phyloP scores from a whole-genome alignment of 2,797 vertebrate species.

The Xenentodon cancila region DNA sequence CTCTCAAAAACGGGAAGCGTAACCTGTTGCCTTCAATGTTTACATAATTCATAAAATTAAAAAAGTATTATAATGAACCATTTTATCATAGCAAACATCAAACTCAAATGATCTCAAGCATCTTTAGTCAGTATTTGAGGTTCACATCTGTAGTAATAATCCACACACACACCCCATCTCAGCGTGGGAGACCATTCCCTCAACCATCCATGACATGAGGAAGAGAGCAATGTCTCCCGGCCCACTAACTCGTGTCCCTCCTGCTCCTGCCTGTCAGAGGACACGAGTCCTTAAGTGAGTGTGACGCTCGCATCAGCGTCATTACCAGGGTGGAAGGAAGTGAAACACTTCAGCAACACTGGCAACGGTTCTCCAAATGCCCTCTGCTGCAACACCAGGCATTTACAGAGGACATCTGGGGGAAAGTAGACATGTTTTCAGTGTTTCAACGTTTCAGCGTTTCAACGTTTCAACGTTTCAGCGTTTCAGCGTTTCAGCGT shows the following conservation, averaged over 20 bases:
- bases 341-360: constrained; percentile 43
- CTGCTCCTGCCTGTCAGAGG: constrained; percentile 43
- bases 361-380: constrained; percentile 47
- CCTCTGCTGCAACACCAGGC: constrained; percentile 58
- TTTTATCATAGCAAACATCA: too few relatives aligned
- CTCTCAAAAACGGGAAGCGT: too few relatives aligned
- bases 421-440: not conserved
- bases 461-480: too few relatives aligned
- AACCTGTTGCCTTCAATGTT: too few relatives aligned
- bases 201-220: constrained; percentile 32
- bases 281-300: constrained; percentile 37
- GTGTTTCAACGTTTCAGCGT: too few relatives aligned
- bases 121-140: not conserved
- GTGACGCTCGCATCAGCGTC: constrained; percentile 64
- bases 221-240: constrained; percentile 23
- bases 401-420: not conserved
- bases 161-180: too few relatives aligned
- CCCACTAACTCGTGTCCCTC: constrained; percentile 18
- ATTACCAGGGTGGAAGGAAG: constrained; percentile 58
- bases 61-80: too few relatives aligned
- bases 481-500: too few relatives aligned
- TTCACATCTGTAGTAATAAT: not conserved
- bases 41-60: too few relatives aligned
- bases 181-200: constrained; percentile 4
- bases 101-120: not conserved